Evolutionary conservation across 1,140 invertebrate genomes (phyloP).

Genomic region (Drosophila equinoxialis): DNA sequence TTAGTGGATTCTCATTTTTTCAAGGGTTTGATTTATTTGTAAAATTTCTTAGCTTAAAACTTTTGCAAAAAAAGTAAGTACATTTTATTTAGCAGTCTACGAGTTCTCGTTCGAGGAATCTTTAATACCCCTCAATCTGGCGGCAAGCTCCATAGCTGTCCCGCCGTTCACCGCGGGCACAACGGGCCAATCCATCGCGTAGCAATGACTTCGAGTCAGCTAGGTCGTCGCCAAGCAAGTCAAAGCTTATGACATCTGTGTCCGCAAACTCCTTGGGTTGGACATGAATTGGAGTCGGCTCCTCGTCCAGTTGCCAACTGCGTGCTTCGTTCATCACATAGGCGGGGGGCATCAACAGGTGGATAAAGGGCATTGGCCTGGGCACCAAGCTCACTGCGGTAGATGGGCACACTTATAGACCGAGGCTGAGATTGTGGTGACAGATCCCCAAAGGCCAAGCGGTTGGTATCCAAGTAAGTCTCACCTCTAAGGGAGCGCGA

Average conservation of each 20-base stretch:
- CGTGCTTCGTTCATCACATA: constrained; percentile 57
- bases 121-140: constrained; percentile 77
- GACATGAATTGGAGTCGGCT: constrained; percentile 51
- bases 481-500: constrained; percentile 70
- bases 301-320: constrained; percentile 68
- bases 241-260: constrained; percentile 61
- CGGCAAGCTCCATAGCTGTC: constrained; percentile 85
- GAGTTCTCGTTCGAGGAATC: constrained; percentile 38
- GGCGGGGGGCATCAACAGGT: constrained; percentile 64
- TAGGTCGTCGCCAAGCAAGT: constrained; percentile 62
- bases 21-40: constrained; percentile 28
- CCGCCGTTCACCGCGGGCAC: constrained; percentile 85
- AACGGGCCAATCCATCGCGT: constrained; percentile 86
- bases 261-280: constrained; percentile 49
- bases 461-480: constrained; percentile 69
- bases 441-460: constrained; percentile 29
- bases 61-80: constrained; percentile 49
- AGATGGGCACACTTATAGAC: constrained; percentile 61
- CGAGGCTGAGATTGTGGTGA: constrained; percentile 27
- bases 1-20: constrained; percentile 2
- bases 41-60: constrained; percentile 36
- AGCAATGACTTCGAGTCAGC: constrained; percentile 83
- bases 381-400: constrained; percentile 45
- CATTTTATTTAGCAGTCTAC: constrained; percentile 57
- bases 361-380: constrained; percentile 54